Evolutionary conservation across 1,140 invertebrate genomes (phyloP).

Genomic region (Idris sp.): DNA sequence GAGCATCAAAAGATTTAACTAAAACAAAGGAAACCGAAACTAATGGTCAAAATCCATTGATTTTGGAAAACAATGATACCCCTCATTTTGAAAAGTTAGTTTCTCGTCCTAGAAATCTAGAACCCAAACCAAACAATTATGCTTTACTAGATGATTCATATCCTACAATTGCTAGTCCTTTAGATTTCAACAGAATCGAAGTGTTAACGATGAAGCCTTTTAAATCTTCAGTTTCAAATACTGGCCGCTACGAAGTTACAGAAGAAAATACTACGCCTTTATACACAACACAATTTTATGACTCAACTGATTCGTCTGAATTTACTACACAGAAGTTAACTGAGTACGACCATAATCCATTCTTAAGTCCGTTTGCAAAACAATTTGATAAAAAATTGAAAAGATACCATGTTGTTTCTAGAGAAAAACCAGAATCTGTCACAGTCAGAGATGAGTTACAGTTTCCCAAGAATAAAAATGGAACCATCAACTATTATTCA

Average conservation of each 20-base stretch:
- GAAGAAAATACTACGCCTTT: conserved; percentile 19
- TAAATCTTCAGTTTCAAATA: conserved; percentile 10
- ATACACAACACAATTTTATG: conserved; percentile 9
- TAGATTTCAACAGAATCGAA: conserved; percentile 23
- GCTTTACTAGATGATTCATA: conserved; percentile 1
- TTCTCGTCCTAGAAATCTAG: conserved; percentile 5
- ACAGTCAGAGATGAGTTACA: conserved; percentile 22
- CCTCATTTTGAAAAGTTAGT: conserved; percentile 10
- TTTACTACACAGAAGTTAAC: conserved; percentile 29
- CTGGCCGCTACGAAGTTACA: conserved; percentile 4
- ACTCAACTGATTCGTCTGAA: conserved; percentile 10
- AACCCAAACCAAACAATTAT: conserved; percentile 15
- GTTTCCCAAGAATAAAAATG: conserved; percentile 11
- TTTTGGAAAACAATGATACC: not conserved
- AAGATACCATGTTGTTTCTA: conserved; percentile 27
- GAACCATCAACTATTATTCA: too few relatives aligned
- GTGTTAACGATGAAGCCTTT: conserved; percentile 17
- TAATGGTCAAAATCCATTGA: conserved; percentile 10
- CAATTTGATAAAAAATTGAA: conserved; percentile 43
- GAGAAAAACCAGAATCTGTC: conserved; percentile 20
- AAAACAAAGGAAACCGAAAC: not conserved
- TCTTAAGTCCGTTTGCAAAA: conserved; percentile 39
- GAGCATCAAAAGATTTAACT: too few relatives aligned
- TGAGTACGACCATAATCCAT: conserved; percentile 54
- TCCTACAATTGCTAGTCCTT: conserved; percentile 17